phyloP scores from a whole-genome alignment of 2,888 invertebrate genomes.

The Scaptomyza polygonia region DNA sequence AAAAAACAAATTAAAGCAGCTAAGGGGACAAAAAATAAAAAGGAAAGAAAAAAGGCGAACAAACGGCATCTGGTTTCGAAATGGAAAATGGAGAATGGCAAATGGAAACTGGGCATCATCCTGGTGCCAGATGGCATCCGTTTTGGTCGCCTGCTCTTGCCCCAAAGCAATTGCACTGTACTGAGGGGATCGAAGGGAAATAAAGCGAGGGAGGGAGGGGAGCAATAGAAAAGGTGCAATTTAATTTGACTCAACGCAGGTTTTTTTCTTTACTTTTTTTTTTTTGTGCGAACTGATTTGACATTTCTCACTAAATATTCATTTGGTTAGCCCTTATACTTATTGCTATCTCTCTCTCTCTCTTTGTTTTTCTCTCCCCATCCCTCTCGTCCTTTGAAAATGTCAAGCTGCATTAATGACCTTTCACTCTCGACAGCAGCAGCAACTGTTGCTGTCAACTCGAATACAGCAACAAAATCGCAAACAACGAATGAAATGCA shows the following conservation, averaged over 20 bases:
- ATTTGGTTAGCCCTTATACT: constrained; percentile 57
- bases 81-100: constrained; percentile 31
- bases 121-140: constrained; percentile 22
- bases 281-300: constrained; percentile 9
- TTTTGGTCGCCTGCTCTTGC: constrained; percentile 6
- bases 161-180: constrained; percentile 25
- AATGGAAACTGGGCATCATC: constrained; percentile 18
- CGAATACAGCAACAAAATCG: constrained; percentile 22
- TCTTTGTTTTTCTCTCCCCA: neutral
- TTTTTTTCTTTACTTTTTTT: no score
- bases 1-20: neutral
- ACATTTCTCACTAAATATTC: constrained; percentile 45
- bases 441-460: constrained; percentile 46
- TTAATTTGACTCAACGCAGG: no score
- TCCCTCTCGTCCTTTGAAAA: constrained; percentile 1
- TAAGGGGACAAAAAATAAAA: neutral
- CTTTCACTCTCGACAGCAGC: constrained; percentile 38
- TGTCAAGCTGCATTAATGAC: constrained; percentile 31
- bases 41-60: constrained; percentile 12
- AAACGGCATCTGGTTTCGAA: constrained; percentile 41
- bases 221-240: no score
- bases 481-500: constrained; percentile 46
- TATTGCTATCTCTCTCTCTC: constrained; percentile 19
- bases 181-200: constrained; percentile 1
- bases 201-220: neutral